These are phyloP conservation scores for Meiosimyza decipiens DNA, from an alignment of 2,888 invertebrate genomes.

Conservation along the genomic window DNA sequence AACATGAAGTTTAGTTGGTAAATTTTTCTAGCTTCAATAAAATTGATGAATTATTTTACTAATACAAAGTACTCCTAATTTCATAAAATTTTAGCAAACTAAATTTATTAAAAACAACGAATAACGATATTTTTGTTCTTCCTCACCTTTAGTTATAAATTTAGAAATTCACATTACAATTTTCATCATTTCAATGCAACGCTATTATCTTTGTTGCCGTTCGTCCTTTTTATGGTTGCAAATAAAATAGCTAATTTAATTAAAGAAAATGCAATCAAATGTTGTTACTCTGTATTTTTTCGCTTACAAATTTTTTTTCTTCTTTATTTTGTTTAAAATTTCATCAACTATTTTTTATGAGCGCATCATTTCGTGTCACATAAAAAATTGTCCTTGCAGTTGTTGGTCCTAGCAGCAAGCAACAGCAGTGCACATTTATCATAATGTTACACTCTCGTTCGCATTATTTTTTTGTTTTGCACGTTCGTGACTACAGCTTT, in stretches of 20 bases:
- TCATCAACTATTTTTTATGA: slow-evolving; percentile 32
- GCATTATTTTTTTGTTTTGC: not conserved
- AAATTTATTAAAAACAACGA: no score
- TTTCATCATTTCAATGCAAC: no score
- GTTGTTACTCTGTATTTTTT: not conserved
- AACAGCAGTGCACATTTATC: slow-evolving; percentile 22
- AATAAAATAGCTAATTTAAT: slow-evolving; percentile 48
- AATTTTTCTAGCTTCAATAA: no score
- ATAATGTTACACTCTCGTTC: slow-evolving; percentile 32
- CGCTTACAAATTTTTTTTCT: not conserved
- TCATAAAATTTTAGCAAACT: no score
- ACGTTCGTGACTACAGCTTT: slow-evolving; percentile 16
- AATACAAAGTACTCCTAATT: no score
- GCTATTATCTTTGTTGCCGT: slow-evolving; percentile 14
- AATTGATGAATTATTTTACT: no score
- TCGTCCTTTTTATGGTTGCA: slow-evolving; percentile 22
- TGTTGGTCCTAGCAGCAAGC: not conserved
- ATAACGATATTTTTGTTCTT: no score
- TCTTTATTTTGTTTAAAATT: not conserved
- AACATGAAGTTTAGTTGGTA: no score
- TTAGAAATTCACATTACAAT: no score
- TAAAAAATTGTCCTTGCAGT: slow-evolving; percentile 30
- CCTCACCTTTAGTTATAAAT: no score
- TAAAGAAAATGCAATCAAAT: slow-evolving; percentile 47
- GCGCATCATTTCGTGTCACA: slow-evolving; percentile 30